These are phyloP conservation scores for Nasonovia ribisnigri DNA, from an alignment of 2,888 invertebrate genomes.

Conservation along the genomic window DNA sequence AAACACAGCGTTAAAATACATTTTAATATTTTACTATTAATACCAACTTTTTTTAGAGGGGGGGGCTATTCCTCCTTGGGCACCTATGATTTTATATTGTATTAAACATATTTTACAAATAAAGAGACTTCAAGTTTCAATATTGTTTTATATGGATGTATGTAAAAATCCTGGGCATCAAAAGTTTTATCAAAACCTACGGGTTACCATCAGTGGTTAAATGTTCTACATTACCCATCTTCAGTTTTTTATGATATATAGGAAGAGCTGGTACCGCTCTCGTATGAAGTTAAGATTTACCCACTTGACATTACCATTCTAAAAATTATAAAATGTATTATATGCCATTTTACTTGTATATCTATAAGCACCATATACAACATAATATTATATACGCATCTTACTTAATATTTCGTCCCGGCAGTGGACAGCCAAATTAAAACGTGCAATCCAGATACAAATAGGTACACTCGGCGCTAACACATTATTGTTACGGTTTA, in stretches of 20 bases:
- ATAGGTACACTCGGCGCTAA: background rate
- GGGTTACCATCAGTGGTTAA: too few relatives aligned
- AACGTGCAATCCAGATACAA: background rate
- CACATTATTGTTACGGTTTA: background rate
- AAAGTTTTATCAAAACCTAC: background rate
- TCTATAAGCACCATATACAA: background rate
- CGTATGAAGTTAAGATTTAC: background rate
- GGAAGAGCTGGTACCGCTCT: too few relatives aligned
- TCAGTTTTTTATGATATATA: background rate
- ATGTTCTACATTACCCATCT: background rate
- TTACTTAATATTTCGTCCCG: background rate
- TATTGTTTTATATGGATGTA: background rate
- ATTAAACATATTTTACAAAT: too few relatives aligned
- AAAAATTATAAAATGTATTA: background rate
- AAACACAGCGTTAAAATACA: too few relatives aligned
- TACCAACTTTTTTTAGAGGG: too few relatives aligned
- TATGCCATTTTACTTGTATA: background rate
- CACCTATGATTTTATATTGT: too few relatives aligned
- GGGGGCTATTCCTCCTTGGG: too few relatives aligned
- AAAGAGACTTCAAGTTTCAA: background rate
- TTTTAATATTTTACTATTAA: too few relatives aligned
- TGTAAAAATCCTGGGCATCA: too few relatives aligned
- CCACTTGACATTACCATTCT: background rate
- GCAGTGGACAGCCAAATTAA: background rate
- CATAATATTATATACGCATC: background rate